Conservation (phyloP, 2,797 vertebrate species). For the Chelon labrosus region DNA sequence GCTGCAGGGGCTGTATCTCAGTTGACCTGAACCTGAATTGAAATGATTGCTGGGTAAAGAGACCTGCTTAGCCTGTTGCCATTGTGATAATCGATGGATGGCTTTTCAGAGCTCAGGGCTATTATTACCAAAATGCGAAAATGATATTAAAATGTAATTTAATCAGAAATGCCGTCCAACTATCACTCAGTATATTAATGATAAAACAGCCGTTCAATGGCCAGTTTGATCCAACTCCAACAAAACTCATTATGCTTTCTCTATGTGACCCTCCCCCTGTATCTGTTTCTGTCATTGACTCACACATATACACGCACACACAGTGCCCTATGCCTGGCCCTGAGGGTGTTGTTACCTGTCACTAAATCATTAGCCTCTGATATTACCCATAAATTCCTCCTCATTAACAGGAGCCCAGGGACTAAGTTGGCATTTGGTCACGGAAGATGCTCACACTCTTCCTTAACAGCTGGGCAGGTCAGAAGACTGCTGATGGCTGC, state of each 20-base stretch:
- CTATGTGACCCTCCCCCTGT: constrained; percentile 17
- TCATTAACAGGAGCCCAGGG: constrained; percentile 79
- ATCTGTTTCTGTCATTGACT: constrained; percentile 35
- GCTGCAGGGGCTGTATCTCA: no score
- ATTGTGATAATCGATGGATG: no score
- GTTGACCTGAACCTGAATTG: no score
- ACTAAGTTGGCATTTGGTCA: constrained; percentile 76
- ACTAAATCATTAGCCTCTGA: constrained; percentile 81
- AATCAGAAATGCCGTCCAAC: constrained; percentile 10
- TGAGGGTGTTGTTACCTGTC: constrained; percentile 73
- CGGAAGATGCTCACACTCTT: constrained; percentile 63
- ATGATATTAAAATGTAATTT: not conserved
- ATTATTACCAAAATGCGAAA: not conserved
- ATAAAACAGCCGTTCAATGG: constrained; percentile 16
- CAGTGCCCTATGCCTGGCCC: constrained; percentile 42
- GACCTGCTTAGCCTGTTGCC: no score
- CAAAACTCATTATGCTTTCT: constrained; percentile 35
- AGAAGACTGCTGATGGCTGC: constrained; percentile 59
- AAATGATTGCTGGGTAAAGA: no score
- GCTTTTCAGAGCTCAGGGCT: no score
- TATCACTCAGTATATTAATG: not conserved
- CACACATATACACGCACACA: constrained; percentile 23
- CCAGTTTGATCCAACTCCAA: constrained; percentile 17
- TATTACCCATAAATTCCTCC: constrained; percentile 79
- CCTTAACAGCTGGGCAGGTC: constrained; percentile 61